phyloP scores from a whole-genome alignment of 2,888 invertebrate species.

The Dryobota labecula region DNA sequence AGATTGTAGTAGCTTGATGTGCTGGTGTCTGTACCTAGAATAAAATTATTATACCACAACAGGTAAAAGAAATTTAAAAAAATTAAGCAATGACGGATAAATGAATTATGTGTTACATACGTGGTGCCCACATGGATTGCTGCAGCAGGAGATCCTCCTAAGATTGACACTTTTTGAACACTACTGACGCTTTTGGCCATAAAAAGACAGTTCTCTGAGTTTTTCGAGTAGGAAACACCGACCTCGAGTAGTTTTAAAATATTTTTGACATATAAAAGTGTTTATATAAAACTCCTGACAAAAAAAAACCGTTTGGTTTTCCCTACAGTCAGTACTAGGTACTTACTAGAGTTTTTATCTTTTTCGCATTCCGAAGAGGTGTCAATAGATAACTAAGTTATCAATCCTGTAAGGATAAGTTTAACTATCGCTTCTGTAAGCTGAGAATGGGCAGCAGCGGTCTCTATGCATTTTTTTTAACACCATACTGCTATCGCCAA shows the following conservation, averaged over 20 bases:
- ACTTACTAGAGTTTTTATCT: not conserved
- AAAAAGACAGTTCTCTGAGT: not conserved
- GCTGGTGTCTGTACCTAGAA: too few species aligned
- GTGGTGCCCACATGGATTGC: too few species aligned
- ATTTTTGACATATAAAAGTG: not conserved
- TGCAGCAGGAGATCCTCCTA: too few species aligned
- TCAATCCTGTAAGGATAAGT: not conserved
- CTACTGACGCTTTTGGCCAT: not conserved
- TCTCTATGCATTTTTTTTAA: too few species aligned
- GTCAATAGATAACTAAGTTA: not conserved
- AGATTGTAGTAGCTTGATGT: too few species aligned
- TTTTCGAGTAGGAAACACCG: not conserved
- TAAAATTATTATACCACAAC: too few species aligned
- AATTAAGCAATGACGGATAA: too few species aligned
- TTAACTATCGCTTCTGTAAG: not conserved
- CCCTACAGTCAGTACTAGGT: not conserved
- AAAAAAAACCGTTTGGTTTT: not conserved
- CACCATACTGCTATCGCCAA: too few species aligned
- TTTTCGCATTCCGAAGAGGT: not conserved
- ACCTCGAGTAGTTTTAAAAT: not conserved
- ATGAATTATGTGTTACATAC: too few species aligned
- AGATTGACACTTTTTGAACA: not conserved
- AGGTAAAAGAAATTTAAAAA: too few species aligned
- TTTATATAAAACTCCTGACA: not conserved
- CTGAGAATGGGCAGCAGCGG: too few species aligned